Conservation (phyloP, 2,888 invertebrate genomes). For the Tetramorium bicarinatum region DNA sequence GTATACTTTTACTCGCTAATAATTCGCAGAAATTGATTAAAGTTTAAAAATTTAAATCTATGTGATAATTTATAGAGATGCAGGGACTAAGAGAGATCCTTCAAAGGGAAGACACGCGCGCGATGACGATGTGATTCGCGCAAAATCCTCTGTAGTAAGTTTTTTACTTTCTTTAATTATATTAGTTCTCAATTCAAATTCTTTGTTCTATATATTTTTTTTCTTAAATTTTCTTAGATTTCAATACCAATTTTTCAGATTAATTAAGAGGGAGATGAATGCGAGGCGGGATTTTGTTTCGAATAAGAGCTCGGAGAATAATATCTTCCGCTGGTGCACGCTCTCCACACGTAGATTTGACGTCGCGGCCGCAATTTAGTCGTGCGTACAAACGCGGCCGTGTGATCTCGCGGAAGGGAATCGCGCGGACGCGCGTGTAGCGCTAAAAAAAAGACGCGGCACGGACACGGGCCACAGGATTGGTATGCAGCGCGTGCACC, state of each 20-base stretch:
- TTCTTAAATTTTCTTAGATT: conserved; percentile 1
- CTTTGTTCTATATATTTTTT: not conserved
- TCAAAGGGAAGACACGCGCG: conserved; percentile 24
- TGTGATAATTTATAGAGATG: conserved; percentile 23
- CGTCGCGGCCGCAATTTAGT: not conserved
- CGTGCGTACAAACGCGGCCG: conserved; percentile 1
- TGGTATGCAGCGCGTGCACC: conserved; percentile 61
- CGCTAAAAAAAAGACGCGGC: conserved; percentile 21
- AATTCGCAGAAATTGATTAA: conserved; percentile 12
- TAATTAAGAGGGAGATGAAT: conserved; percentile 39
- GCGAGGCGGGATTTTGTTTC: conserved; percentile 19
- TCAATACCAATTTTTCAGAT: not conserved
- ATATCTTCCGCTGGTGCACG: conserved; percentile 21
- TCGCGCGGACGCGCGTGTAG: not conserved
- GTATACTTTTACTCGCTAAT: not conserved
- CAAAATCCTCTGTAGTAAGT: not conserved
- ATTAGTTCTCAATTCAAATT: not conserved
- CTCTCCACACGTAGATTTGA: not conserved
- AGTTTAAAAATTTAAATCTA: conserved; percentile 27
- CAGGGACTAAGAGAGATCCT: conserved; percentile 1
- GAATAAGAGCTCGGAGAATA: conserved; percentile 12
- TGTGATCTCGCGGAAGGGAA: not conserved
- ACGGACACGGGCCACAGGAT: conserved; percentile 54
- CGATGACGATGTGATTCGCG: not conserved
- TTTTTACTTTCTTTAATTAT: not conserved